phyloP scores from a whole-genome alignment of 2,113 vertebrate species.

The Pithys albifrons region DNA sequence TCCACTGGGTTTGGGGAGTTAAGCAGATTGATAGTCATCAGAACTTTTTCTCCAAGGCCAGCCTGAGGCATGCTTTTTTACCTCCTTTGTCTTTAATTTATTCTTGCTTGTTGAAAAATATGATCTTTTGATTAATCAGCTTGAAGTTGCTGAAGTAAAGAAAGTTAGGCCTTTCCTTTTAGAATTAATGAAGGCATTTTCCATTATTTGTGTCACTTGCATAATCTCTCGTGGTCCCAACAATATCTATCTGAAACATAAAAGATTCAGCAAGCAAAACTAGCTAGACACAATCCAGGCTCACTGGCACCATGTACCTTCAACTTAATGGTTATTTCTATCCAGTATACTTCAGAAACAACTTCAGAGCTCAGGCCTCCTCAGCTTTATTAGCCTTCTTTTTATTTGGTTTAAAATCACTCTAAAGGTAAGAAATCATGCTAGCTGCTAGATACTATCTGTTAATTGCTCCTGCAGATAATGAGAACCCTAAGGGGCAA shows the following conservation, averaged over 20 bases:
- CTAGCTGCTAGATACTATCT: slow-evolving; percentile 41
- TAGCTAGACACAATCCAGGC: slow-evolving; percentile 16
- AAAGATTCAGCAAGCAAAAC: slow-evolving; percentile 21
- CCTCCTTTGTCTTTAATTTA: not conserved
- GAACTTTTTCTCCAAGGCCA: not conserved
- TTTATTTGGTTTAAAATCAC: slow-evolving; percentile 41
- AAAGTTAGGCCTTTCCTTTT: not conserved
- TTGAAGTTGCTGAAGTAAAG: slow-evolving; percentile 2
- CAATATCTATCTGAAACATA: not conserved
- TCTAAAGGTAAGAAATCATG: slow-evolving; percentile 9
- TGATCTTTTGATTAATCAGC: not conserved
- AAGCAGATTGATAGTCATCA: not conserved
- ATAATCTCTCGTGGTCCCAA: not conserved
- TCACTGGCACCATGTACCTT: not conserved
- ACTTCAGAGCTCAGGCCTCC: slow-evolving; percentile 36
- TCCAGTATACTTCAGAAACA: slow-evolving; percentile 15
- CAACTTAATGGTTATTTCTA: slow-evolving; percentile 47
- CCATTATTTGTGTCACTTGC: slow-evolving; percentile 28
- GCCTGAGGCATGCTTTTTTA: not conserved
- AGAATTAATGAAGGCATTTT: slow-evolving; percentile 10
- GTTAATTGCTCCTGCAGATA: slow-evolving; percentile 42
- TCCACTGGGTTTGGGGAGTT: not conserved
- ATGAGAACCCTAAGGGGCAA: slow-evolving; percentile 35
- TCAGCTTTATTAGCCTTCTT: slow-evolving; percentile 27
- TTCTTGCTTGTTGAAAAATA: not conserved